These are phyloP conservation scores for Phalacrocorax carbo DNA, from an alignment of 2,113 vertebrate genomes.

Conservation along the genomic window DNA sequence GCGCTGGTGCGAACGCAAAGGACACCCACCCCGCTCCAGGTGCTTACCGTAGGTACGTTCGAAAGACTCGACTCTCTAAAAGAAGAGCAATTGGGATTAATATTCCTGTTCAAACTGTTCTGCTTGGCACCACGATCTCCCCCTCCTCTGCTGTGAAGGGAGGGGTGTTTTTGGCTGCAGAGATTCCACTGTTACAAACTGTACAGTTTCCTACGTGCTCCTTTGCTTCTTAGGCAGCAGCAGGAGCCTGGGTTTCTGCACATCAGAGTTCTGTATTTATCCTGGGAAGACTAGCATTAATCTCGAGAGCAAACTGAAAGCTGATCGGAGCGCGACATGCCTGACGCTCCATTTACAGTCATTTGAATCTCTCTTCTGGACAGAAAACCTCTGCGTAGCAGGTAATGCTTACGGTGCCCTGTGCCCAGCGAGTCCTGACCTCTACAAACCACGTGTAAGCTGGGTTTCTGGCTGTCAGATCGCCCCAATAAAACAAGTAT, in stretches of 20 bases:
- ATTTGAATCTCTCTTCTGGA: background rate
- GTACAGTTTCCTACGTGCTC: background rate
- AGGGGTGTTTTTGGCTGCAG: conserved; percentile 47
- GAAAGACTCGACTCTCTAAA: background rate
- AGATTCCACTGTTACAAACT: conserved; percentile 26
- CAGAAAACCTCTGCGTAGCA: background rate
- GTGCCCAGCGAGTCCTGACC: background rate
- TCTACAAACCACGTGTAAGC: background rate
- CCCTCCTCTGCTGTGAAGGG: background rate
- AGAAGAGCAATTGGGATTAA: background rate
- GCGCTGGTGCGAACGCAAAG: background rate
- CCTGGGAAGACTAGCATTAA: conserved; percentile 40
- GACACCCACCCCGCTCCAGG: background rate
- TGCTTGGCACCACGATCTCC: background rate
- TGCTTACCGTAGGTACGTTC: background rate
- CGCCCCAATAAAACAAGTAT: accelerated
- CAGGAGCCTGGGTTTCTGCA: conserved; percentile 26
- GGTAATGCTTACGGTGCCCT: background rate
- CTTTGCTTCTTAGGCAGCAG: conserved; percentile 4
- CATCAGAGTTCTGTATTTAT: conserved; percentile 62
- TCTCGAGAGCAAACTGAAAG: background rate
- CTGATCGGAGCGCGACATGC: conserved; percentile 4
- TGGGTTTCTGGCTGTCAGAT: background rate
- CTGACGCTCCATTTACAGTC: background rate
- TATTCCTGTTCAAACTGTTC: background rate